Evolutionary conservation across 2,797 vertebrate species (phyloP), one percentile per base, ranked within the genome.

Genomic region (Danio choprae): DNA sequence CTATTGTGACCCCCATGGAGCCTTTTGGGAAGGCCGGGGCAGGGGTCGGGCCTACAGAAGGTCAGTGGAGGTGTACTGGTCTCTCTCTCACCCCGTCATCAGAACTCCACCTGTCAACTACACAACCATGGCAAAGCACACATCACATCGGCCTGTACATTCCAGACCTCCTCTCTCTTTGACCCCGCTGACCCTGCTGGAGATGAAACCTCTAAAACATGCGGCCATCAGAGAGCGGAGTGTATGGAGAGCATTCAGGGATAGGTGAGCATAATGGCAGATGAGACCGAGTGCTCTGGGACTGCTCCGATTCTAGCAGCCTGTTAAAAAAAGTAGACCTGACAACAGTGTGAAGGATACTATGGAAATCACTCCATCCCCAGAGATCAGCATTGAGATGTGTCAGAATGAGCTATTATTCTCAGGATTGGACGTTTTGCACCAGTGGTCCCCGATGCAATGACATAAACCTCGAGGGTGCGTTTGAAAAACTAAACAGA

Each of bases 51-150:
- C 68, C 46, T 72, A 67, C 53, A 70, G 77, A 60, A 85, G 90
- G 88, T 89, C 89, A 92, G 87, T 84, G 80, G 82, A 86, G 86
- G 82, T 84, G 38, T 69, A 86, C 89, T 88, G 87, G 89, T 90
- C 88, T 87, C 76, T 77, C 36, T 76, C 79, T 81, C 58, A 79
- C 72, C 68, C 81, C 69, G 18, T 64, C 73, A 48, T 78, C 60
- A 64, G 41, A 67, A 63, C 74, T 72, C 43, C 74, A 81, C 65
- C 65, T 81, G 84, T 83, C 79, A 86, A 72, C 78, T 68, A 7
- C 48, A 69, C 60, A 40, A 69, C 44, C 75, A 71, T 48, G 60
- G 76, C 77, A 82, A 84, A 85, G 82, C 80, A 82, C 82, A 85
- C 78, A 81, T 84, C 43, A 55, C 87, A 64, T 81, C 70, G 74